Percentiles rank a stretch among this genome's conserved stretches.
Evolutionary conservation across 2,797 vertebrate species (phyloP).

Genomic region (Sarcophilus harrisii): DNA sequence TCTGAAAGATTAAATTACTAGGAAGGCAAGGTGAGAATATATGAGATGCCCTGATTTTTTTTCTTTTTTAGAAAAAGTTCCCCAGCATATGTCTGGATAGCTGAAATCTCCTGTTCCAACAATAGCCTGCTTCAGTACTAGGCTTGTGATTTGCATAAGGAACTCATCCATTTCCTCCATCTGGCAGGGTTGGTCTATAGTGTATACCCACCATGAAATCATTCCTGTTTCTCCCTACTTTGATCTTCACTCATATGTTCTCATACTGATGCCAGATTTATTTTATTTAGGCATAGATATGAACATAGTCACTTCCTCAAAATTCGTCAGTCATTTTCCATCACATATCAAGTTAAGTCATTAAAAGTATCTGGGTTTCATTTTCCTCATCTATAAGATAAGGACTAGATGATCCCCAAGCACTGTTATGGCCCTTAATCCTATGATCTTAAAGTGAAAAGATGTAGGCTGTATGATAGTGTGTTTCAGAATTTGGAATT

Average conservation of each 20-base stretch:
- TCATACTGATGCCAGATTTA: not conserved
- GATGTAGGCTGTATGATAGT: not conserved
- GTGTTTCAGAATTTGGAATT: not conserved
- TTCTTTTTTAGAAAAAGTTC: not conserved
- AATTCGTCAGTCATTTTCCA: not conserved
- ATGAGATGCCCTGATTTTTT: not conserved
- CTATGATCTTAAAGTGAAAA: not conserved
- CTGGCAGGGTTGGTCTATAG: not conserved
- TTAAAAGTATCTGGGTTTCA: not conserved
- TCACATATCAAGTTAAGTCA: not conserved
- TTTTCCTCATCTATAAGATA: not conserved
- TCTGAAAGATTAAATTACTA: not conserved
- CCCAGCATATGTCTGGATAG: not conserved
- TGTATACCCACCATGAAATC: not conserved
- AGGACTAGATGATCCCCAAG: not conserved
- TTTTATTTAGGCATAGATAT: not conserved
- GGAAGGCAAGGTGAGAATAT: not conserved
- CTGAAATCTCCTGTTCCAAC: not conserved
- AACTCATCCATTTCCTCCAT: not conserved
- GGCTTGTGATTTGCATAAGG: not conserved
- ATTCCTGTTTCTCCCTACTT: not conserved
- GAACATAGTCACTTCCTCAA: not conserved
- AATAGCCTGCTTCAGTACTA: not conserved
- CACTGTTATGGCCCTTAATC: not conserved
- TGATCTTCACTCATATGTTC: not conserved